phyloP scores from a whole-genome alignment of 2,113 vertebrate genomes.

The Larimichthys crocea region DNA sequence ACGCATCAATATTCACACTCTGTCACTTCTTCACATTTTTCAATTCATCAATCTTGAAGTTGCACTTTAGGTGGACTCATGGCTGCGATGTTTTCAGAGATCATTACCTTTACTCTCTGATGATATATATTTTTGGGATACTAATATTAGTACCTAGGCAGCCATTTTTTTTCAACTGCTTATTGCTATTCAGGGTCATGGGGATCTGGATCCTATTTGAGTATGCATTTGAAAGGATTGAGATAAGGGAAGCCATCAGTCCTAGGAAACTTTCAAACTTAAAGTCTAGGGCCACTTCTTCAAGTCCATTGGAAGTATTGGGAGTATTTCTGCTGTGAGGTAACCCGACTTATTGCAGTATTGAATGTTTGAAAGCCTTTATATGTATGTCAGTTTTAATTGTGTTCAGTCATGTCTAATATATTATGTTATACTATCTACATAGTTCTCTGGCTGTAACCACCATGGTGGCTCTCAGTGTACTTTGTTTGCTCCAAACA shows the following conservation, averaged over 20 bases:
- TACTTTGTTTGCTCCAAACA: neutral
- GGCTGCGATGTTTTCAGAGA: conserved; percentile 15
- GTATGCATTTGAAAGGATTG: neutral
- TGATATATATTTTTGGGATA: neutral
- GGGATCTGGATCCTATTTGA: neutral
- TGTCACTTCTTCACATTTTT: conserved; percentile 40
- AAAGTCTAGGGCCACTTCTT: neutral
- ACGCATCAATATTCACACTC: conserved; percentile 53
- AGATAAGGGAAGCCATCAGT: neutral
- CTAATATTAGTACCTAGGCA: neutral
- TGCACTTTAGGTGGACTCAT: neutral
- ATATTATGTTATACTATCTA: no score
- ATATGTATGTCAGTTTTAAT: no score
- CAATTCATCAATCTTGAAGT: conserved; percentile 47
- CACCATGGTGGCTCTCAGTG: no score
- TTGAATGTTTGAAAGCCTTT: neutral
- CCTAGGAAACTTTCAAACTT: neutral
- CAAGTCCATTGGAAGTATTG: neutral
- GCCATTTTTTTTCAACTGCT: neutral
- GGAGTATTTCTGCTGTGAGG: neutral
- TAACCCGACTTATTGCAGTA: neutral
- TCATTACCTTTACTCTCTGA: conserved; percentile 1
- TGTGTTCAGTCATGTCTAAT: no score
- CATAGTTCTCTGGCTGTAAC: no score
- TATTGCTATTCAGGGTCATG: neutral